A percentile compares a stretch with the other conserved stretches of the same genome.
These are phyloP conservation scores for Agonopterix heracliana DNA, from an alignment of 2,888 invertebrate species.

Conservation along the genomic window DNA sequence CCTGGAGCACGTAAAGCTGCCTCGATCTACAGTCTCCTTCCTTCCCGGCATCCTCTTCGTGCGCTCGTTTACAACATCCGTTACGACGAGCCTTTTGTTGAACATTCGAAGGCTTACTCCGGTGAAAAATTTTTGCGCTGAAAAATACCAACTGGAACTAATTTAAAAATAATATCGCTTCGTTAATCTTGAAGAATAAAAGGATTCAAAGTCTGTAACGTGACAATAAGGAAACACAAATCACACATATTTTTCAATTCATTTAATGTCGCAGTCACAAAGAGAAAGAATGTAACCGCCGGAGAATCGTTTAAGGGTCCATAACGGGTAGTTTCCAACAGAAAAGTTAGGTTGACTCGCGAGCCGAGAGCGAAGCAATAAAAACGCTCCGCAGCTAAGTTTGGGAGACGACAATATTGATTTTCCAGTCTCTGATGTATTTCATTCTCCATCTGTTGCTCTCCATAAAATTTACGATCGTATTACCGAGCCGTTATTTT, in stretches of 20 bases:
- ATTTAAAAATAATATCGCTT: background rate
- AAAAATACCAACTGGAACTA: background rate
- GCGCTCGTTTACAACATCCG: slow-evolving; percentile 32
- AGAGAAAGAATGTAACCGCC: too few relatives aligned
- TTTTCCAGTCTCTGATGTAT: slow-evolving; percentile 62
- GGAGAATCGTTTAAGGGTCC: slow-evolving; percentile 10
- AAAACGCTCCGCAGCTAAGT: slow-evolving; percentile 47
- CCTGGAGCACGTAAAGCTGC: slow-evolving; percentile 11
- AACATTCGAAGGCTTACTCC: slow-evolving; percentile 9
- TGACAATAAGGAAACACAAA: background rate
- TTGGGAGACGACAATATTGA: slow-evolving; percentile 64
- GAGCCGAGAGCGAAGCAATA: slow-evolving; percentile 37
- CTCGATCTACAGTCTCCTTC: slow-evolving; percentile 17
- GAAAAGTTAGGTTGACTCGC: slow-evolving; percentile 35
- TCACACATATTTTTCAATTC: background rate
- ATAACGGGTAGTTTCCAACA: slow-evolving; percentile 20
- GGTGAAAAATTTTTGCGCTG: background rate
- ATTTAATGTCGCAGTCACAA: background rate
- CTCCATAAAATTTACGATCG: slow-evolving; percentile 71
- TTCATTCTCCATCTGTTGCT: slow-evolving; percentile 74
- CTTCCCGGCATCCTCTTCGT: slow-evolving; percentile 19
- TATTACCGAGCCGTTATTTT: slow-evolving; percentile 71
- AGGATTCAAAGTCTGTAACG: too few relatives aligned
- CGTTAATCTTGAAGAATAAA: too few relatives aligned
- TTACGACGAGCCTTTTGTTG: slow-evolving; percentile 20